A percentile compares a stretch with the other conserved stretches of the same genome.
phyloP scores from a whole-genome alignment of 2,888 invertebrate genomes.

The Tubulanus polymorphus region DNA sequence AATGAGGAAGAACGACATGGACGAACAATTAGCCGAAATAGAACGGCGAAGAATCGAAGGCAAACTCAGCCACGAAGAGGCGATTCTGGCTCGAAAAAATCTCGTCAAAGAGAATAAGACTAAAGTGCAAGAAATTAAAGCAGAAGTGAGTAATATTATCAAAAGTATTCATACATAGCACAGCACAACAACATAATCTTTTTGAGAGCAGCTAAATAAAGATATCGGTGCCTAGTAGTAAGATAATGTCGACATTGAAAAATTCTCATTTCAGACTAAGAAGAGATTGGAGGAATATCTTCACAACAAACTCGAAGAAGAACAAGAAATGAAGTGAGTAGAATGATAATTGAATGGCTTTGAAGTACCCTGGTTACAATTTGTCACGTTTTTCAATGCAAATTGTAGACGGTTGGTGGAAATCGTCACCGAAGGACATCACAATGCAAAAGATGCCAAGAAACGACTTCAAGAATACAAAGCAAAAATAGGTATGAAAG shows the following conservation, averaged over 20 bases:
- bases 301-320: slow-evolving; percentile 43
- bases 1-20: slow-evolving; percentile 44
- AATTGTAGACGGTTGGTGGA: slow-evolving; percentile 29
- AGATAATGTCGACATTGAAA: too few relatives aligned
- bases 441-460: slow-evolving; percentile 48
- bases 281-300: slow-evolving; percentile 43
- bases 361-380: background rate
- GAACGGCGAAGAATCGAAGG: slow-evolving; percentile 48
- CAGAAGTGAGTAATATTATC: slow-evolving; percentile 42
- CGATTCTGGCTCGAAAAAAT: slow-evolving; percentile 48
- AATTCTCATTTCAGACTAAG: slow-evolving; percentile 30
- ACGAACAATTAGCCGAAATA: slow-evolving; percentile 40
- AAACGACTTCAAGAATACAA: slow-evolving; percentile 48
- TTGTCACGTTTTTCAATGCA: background rate
- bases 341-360: background rate
- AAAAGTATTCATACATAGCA: too few relatives aligned
- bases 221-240: too few relatives aligned
- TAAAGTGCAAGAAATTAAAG: slow-evolving; percentile 45
- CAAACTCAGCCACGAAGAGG: slow-evolving; percentile 53
- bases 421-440: slow-evolving; percentile 45
- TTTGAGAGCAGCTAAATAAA: too few relatives aligned
- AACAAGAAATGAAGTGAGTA: slow-evolving; percentile 46
- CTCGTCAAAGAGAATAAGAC: slow-evolving; percentile 41
- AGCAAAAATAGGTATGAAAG: slow-evolving; percentile 44
- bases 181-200: too few relatives aligned